Percentiles rank a stretch among this genome's conserved stretches.
phyloP scores from a whole-genome alignment of 2,113 vertebrate genomes.

The Upupa epops region DNA sequence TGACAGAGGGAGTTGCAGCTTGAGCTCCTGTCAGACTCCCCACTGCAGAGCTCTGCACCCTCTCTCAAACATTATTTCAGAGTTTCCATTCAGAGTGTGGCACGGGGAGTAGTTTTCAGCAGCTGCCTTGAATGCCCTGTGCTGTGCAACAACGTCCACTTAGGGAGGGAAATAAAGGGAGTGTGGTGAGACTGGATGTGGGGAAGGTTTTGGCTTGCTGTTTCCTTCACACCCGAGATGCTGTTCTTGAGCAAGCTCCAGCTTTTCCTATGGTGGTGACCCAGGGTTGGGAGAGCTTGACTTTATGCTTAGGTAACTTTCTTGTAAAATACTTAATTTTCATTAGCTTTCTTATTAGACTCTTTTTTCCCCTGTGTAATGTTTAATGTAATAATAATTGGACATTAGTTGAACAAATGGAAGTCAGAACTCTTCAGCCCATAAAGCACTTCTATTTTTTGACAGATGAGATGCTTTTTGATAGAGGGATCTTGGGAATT shows the following conservation, averaged over 20 bases:
- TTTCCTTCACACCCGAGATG: not conserved
- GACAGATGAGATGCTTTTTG: not conserved
- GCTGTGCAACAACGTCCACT: not conserved
- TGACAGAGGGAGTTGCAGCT: not conserved
- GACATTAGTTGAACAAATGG: not conserved
- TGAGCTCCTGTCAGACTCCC: not conserved
- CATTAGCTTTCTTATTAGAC: constrained; percentile 24
- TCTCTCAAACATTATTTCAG: not conserved
- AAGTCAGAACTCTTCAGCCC: constrained; percentile 21
- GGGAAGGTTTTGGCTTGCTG: not conserved
- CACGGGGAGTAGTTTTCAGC: not conserved
- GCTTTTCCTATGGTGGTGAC: not conserved
- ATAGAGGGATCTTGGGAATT: not conserved
- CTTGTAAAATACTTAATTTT: constrained; percentile 33
- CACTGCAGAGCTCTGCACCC: accelerated
- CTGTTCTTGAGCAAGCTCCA: not conserved
- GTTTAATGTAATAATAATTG: constrained; percentile 16
- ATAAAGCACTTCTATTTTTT: not conserved
- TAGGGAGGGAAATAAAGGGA: not conserved
- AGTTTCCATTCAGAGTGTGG: not conserved
- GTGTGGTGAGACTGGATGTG: not conserved
- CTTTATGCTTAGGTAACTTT: constrained; percentile 16
- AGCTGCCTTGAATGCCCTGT: not conserved
- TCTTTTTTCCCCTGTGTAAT: not conserved
- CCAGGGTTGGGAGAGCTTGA: not conserved